Base-by-base conservation (phyloP, 1,140 invertebrate genomes). In the Drosophila takahashii region DNA sequence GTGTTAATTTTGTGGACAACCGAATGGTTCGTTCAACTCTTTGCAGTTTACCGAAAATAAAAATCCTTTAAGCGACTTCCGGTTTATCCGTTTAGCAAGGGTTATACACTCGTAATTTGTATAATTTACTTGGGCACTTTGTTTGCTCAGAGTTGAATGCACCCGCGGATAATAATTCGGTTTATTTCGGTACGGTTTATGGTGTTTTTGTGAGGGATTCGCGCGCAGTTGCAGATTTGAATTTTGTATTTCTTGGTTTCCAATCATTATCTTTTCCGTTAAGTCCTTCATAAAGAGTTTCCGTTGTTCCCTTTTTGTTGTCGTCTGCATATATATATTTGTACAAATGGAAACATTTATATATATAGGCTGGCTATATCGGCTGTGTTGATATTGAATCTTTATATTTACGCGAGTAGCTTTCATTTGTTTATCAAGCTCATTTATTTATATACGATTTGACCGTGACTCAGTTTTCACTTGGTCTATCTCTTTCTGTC, bases 401-500 rank as follows among this genome's bases (percentile, higher is more conserved):
- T 41, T 34, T 34, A 18, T 66, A 32, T 36, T 59, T 62, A 66
- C 62, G 44, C 57, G 16, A 29, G 57, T 34, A 22, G 64, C 64
- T 58, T 72, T 51, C 50, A 34, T 60, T 61, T 61, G 39, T 39
- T 73, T 71, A 61, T 61, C 56, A 72, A 48, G 41, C 69, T 62
- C 39, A 62, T 56, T 54, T 74, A 65, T 75, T 56, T 74, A 56
- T 59, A 66, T 62, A 70, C 64, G 44, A 65, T 60, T 66, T 86
- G 81, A 74, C 81, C 81, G 61, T 85, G 81, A 85, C 81, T 81
- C 78, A 86, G 74, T 70, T 85, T 74, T 62, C 32, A 15, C 36
- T 27, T 22, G 42, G 47, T 39, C 60, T 54, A 51, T 64, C 52
- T 39, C 45, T 37, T 16, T 51, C 29, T 36, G 29, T 57, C 64